Conservation (phyloP, 1,140 invertebrate genomes). For the Drosophila sturtevanti region DNA sequence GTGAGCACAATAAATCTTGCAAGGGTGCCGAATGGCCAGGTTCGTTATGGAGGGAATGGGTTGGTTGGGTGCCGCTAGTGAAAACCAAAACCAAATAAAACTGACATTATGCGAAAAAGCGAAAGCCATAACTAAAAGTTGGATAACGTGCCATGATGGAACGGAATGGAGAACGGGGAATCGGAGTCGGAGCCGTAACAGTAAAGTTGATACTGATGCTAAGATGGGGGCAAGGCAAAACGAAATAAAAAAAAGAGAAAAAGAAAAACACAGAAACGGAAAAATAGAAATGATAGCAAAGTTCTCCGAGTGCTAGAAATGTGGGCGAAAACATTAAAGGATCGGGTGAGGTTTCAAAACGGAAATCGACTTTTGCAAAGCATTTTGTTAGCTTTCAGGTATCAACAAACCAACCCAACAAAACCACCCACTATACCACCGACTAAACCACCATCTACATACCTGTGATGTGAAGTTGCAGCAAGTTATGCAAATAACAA, state of each 20-base stretch:
- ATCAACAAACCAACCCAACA: too few species aligned
- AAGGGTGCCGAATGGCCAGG: slow-evolving; percentile 69
- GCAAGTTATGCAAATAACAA: slow-evolving; percentile 75
- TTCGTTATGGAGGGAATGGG: slow-evolving; percentile 24
- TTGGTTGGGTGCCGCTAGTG: slow-evolving; percentile 44
- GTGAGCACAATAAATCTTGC: slow-evolving; percentile 75
- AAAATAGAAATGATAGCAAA: slow-evolving; percentile 76
- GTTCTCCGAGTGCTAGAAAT: slow-evolving; percentile 24
- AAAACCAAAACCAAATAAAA: slow-evolving; percentile 81
- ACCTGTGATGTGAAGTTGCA: slow-evolving; percentile 46
- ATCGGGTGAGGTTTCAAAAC: slow-evolving; percentile 32
- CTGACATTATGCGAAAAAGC: slow-evolving; percentile 80
- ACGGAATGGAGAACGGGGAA: slow-evolving; percentile 6
- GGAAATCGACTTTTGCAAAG: slow-evolving; percentile 76
- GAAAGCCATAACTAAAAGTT: slow-evolving; percentile 81
- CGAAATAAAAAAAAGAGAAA: slow-evolving; percentile 13
- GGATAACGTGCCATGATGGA: slow-evolving; percentile 74
- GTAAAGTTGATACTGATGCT: slow-evolving; percentile 67
- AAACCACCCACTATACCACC: neutral
- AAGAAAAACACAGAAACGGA: slow-evolving; percentile 47
- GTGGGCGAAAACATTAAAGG: neutral
- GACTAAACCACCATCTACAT: slow-evolving; percentile 29
- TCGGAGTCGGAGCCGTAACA: slow-evolving; percentile 20
- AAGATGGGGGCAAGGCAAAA: slow-evolving; percentile 28
- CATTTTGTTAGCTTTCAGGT: slow-evolving; percentile 62